Base-by-base conservation (phyloP, 2,113 vertebrate species). In the Podocnemis expansa region DNA sequence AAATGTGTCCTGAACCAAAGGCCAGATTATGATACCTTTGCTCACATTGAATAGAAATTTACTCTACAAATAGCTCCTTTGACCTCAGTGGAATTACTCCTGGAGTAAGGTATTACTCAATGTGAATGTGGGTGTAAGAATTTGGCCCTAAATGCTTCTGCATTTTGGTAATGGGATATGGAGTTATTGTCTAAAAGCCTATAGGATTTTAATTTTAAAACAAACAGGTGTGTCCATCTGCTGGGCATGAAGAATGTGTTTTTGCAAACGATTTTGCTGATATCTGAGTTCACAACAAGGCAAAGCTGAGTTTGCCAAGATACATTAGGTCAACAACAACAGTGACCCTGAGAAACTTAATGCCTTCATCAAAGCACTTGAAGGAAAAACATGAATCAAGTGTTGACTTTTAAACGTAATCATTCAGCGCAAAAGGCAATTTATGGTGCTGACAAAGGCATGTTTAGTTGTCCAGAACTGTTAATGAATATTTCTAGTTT, bases 281-380 rank as follows among this genome's bases (percentile, higher is more conserved):
- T 80, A 93, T 90, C 58, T 85, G 84, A 93, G 78, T 87, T 97
- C 5, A 67, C 1, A 6, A 78, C 41, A 89, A 45, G 56, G 78
- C 76, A 89, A 93, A 93, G 82, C 45, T 63, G 24, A 51, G 82
- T 93, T 94, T 85, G 89, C 88, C 93, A 96, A 91, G 91, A 84
- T 96, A 93, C 93, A 88, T 95, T 94, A 89, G 94, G 96, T 97
- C 96, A 95, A 97, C 93, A 93, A 82, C 82, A 95, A 84, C 85
- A 86, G 80, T 95, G 95, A 97, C 95, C 95, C 93, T 78, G 45
- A 84, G 88, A 90, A 97, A 96, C 94, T 87, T 89, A 94, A 94
- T 94, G 87, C 94, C 93, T 97, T 97, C 89, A 91, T 96, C 93
- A 95, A 82, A 76, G 24, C 29, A 78, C 80, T 89, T 81, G 85